Base-by-base conservation (phyloP, 2,797 vertebrate genomes). In the Craterocephalus amniculus region DNA sequence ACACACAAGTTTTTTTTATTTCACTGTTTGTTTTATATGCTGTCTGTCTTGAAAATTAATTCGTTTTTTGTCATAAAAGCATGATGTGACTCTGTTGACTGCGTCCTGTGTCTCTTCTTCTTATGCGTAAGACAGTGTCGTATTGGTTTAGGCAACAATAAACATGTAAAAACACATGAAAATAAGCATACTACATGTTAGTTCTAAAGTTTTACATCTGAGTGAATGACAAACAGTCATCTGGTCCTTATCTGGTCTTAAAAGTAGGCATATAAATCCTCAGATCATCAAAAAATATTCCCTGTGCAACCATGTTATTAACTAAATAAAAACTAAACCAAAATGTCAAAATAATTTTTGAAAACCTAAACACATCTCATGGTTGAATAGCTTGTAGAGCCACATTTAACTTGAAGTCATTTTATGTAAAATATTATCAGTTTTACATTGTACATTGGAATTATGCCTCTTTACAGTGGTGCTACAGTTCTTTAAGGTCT, bases 1-100 rank as follows among this genome's bases (percentile, higher is more conserved):
- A 87, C 67, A 81, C 74, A 78, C 59, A 73, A 62, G 52, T 65
- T 31, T 81, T 91, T 92, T 93, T 94, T 78, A 88, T 89, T 91
- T 93, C 78, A 83, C 72, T 92, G 75, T 89, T 69, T 91, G 87
- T 94, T 94, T 95, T 95, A 91, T 94, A 93, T 93, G 90, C 91
- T 38, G 92, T 93, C 90, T 91, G 92, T 93, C 93, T 92, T 94
- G 92, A 92, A 90, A 90, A 91, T 84, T 4, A 87, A 87, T 59
- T 86, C 78, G 59, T 92, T 92, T 83, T 93, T 90, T 64, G 88
- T 94, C 93, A 94, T 93, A 94, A 95, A 95, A 92, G 93, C 94
- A 94, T 94, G 93, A 91, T 93, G 92, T 92, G 86, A 93, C 89
- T 89, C 85, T 83, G 81, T 86, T 83, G 27, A 18, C 56, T 4